Conservation (phyloP, 2,888 invertebrate species). For the Tetragonisca angustula region DNA sequence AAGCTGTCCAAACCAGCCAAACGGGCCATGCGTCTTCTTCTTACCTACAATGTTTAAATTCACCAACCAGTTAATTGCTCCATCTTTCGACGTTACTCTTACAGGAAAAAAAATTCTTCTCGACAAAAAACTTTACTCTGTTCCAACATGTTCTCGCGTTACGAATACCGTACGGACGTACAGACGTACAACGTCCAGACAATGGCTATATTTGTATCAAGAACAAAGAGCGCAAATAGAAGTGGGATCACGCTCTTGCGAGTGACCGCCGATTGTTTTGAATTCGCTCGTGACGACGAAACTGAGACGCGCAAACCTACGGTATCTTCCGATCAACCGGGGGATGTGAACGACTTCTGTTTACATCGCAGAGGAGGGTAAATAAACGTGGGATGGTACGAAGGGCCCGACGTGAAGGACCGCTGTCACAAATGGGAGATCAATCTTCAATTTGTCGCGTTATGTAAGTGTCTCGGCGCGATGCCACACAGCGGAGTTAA, state of each 20-base stretch:
- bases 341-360: constrained; percentile 8
- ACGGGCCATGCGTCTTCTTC: constrained; percentile 90
- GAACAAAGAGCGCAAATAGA: constrained; percentile 41
- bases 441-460: constrained; percentile 40
- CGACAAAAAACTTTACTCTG: neutral
- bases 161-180: neutral
- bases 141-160: neutral
- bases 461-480: constrained; percentile 54
- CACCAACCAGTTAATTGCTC: no score
- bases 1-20: constrained; percentile 87
- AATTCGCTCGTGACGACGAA: no score
- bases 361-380: constrained; percentile 17
- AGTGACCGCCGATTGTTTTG: neutral
- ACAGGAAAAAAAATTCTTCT: no score
- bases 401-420: neutral
- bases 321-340: no score
- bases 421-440: constrained; percentile 6
- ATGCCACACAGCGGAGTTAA: constrained; percentile 21
- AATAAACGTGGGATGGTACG: neutral
- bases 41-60: constrained; percentile 86
- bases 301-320: no score
- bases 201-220: constrained; percentile 30
- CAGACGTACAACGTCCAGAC: neutral
- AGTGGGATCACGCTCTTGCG: neutral
- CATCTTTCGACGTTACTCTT: no score